Evolutionary conservation across 2,888 invertebrate genomes (phyloP), one percentile per base, ranked within the genome.

Genomic region (Agrochola lychnidis): DNA sequence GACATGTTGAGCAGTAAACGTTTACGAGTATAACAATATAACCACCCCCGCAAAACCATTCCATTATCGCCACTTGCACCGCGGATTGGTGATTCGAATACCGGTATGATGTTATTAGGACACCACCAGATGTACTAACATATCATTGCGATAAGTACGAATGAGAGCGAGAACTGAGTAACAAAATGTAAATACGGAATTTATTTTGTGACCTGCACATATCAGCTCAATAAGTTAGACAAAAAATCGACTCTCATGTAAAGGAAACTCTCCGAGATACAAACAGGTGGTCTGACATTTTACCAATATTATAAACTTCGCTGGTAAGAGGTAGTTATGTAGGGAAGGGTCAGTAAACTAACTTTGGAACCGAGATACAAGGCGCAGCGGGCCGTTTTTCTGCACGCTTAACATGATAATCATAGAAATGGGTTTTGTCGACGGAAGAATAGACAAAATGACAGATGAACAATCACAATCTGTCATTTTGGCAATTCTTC

Each of bases 221-320:
- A 83, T 80, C 71, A 66, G 51, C 10, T 76, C 74, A 79, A 79
- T 84, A 84, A 84, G 51, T 76, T 84, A 22, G 59, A 76, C 74
- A 78, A 83, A 85, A 85, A 83, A 81, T 81, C 70, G 63, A 78
- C 36, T 64, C 66, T 79, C 45, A 53, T 75, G 76, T 78, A 68
- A 81, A 77, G 56, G 42, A 67, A 75, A 81, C 72, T 79, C 48
- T 62, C 72, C 30, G 73, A 57, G 81, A 79, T 66, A 72, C 74
- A 68, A 82, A 76, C 87, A 89, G 89, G 89, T 89, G 89, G 82
- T 83, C 85, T 77, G 79, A 80, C 75, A 83, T 82, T 85, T 78
- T 76, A 73, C 67, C 76, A 81, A 84, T 78, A 79, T 78, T 86
- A 81, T 83, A 87, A 83, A 79, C 70, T 71, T 68, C 36, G 40